phyloP scores from a whole-genome alignment of 2,797 vertebrate species.

The Hydrophis major region DNA sequence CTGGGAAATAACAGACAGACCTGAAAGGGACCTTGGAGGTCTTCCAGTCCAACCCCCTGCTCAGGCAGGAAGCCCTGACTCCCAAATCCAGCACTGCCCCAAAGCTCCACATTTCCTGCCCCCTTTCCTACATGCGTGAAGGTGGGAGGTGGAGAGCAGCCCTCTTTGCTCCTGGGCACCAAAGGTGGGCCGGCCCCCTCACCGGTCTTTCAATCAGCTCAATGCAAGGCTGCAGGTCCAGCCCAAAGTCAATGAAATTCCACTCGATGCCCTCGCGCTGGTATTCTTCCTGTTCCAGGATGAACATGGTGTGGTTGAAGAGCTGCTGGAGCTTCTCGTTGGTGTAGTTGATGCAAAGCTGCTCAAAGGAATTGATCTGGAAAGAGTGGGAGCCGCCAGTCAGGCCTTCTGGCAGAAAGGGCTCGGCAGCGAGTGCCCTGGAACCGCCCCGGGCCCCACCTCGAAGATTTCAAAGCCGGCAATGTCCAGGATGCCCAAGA shows the following conservation, averaged over 20 bases:
- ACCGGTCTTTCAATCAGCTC: constrained; percentile 74
- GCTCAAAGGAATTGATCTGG: constrained; percentile 92
- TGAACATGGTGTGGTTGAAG: constrained; percentile 97
- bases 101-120: neutral
- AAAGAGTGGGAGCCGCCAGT: constrained; percentile 4
- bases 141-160: neutral
- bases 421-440: neutral
- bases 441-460: constrained; percentile 62
- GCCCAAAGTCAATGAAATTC: constrained; percentile 91
- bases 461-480: constrained; percentile 98
- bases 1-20: neutral
- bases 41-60: neutral
- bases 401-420: neutral
- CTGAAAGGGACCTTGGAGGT: neutral
- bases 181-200: constrained; percentile 51
- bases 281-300: constrained; percentile 93
- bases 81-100: neutral
- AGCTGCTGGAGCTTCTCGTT: constrained; percentile 94
- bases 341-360: constrained; percentile 94
- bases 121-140: neutral
- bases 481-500: constrained; percentile 95
- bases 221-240: constrained; percentile 73
- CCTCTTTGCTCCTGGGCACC: neutral
- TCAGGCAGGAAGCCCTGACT: neutral
- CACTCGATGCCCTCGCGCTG: constrained; percentile 92